phyloP scores from a whole-genome alignment of 2,113 vertebrate species.

The Callorhinus ursinus region DNA sequence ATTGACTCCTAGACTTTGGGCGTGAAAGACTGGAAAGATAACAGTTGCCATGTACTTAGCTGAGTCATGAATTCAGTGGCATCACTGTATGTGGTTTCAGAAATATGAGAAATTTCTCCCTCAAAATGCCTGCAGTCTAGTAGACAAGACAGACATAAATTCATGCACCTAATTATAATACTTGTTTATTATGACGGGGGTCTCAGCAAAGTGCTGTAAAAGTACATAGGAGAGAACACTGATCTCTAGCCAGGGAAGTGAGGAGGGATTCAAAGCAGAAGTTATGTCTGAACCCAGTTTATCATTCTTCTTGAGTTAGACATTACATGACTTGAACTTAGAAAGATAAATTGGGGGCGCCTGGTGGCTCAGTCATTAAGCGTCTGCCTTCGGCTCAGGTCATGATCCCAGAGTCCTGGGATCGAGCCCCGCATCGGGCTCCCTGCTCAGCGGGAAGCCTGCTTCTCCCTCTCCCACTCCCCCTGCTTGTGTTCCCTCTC shows the following conservation, averaged over 20 bases:
- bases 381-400: no score
- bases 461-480: no score
- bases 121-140: neutral
- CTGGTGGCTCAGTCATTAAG: no score
- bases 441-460: no score
- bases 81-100: neutral
- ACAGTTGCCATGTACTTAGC: no score
- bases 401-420: no score
- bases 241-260: neutral
- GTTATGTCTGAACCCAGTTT: neutral
- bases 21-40: neutral
- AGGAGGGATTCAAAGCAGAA: neutral
- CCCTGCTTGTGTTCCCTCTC: no score
- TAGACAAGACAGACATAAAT: neutral
- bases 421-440: no score
- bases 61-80: neutral
- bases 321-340: neutral
- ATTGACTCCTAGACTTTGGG: neutral
- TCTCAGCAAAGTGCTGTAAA: neutral
- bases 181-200: neutral
- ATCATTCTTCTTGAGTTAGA: neutral
- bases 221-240: neutral
- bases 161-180: neutral
- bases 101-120: neutral
- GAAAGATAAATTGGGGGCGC: neutral